These are phyloP conservation scores for Anarhynchus alexandrinus DNA, from an alignment of 2,113 vertebrate genomes.

Conservation along the genomic window DNA sequence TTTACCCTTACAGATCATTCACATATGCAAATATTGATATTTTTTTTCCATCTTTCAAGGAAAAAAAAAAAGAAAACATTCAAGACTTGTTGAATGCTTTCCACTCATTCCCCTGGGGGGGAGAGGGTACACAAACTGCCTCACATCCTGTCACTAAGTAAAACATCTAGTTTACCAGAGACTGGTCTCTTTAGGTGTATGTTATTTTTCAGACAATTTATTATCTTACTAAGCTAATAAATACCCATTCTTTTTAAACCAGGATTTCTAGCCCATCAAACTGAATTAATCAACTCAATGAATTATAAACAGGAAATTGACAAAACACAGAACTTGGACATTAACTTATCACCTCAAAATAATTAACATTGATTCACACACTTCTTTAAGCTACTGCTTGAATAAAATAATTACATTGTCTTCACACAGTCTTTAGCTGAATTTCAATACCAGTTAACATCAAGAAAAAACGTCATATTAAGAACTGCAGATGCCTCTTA, in stretches of 20 bases:
- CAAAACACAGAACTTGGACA: not conserved
- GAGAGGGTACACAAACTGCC: not conserved
- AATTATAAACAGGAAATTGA: not conserved
- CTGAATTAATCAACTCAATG: not conserved
- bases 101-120: not conserved
- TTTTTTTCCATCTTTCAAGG: not conserved
- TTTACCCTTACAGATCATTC: not conserved
- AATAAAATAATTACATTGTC: not conserved
- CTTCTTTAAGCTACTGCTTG: not conserved
- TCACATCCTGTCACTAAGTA: not conserved
- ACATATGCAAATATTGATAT: not conserved
- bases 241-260: not conserved
- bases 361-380: not conserved
- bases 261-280: not conserved
- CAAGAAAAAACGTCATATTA: not conserved
- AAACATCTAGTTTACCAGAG: not conserved
- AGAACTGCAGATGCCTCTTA: not conserved
- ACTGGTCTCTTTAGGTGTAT: too few species aligned
- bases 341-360: not conserved
- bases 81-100: not conserved
- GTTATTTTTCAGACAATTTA: not conserved
- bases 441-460: not conserved
- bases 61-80: not conserved
- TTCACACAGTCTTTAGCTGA: not conserved
- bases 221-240: not conserved